Percentiles rank a stretch among this genome's conserved stretches.
phyloP scores from a whole-genome alignment of 2,888 invertebrate genomes.

The Dolichopus griseipennis region DNA sequence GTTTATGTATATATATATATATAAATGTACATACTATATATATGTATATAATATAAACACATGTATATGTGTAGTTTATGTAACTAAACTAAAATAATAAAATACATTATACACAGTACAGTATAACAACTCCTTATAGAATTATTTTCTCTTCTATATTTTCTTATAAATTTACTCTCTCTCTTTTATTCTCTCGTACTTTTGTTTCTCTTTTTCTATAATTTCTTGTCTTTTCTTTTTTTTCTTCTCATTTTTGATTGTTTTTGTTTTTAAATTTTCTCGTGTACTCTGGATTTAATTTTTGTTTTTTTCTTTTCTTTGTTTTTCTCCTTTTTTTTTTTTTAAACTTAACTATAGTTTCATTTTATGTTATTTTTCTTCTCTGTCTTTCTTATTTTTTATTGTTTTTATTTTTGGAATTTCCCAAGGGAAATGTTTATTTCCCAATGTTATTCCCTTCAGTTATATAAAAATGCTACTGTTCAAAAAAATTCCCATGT shows the following conservation, averaged over 20 bases:
- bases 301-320: background rate
- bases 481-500: background rate
- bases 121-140: background rate
- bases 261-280: too few relatives aligned
- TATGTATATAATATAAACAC: background rate
- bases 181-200: background rate
- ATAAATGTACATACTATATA: background rate
- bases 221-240: too few relatives aligned
- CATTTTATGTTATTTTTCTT: background rate
- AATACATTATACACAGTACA: too few relatives aligned
- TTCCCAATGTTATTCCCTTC: slow-evolving; percentile 6
- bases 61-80: too few relatives aligned
- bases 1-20: background rate
- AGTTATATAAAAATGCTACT: slow-evolving; percentile 6
- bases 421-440: background rate
- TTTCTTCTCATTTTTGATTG: too few relatives aligned
- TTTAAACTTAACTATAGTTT: too few relatives aligned
- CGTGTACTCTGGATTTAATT: background rate
- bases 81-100: too few relatives aligned
- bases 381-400: background rate
- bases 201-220: background rate
- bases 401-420: background rate
- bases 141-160: background rate
- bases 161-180: background rate
- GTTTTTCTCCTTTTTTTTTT: too few relatives aligned